These are phyloP conservation scores for Drosophila kurseongensis DNA, from an alignment of 1,140 invertebrate genomes.

Conservation along the genomic window DNA sequence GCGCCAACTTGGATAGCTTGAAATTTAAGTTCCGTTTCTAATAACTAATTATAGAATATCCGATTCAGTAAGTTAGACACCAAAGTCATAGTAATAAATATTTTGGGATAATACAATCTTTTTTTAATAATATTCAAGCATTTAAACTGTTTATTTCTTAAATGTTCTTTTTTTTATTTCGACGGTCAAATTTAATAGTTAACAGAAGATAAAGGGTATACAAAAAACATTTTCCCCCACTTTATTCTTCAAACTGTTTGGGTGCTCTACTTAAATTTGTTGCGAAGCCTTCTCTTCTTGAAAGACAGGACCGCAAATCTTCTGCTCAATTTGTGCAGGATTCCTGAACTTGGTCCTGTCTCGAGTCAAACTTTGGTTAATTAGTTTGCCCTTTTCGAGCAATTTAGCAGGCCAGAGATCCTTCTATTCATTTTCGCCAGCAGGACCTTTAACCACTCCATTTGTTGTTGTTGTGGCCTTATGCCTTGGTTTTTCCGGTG, in stretches of 20 bases:
- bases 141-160: too few species aligned
- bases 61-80: too few species aligned
- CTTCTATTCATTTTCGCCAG: conserved; percentile 38
- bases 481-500: conserved; percentile 57
- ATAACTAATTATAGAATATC: background rate
- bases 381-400: conserved; percentile 67
- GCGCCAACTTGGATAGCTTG: background rate
- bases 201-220: background rate
- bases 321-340: conserved; percentile 59
- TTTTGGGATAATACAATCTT: too few species aligned
- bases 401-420: conserved; percentile 57
- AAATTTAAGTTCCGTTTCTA: background rate
- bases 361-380: conserved; percentile 57
- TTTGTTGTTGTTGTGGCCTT: conserved; percentile 36
- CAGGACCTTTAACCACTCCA: background rate
- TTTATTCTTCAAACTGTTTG: background rate
- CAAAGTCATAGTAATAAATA: too few species aligned
- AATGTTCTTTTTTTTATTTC: too few species aligned
- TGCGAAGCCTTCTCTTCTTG: background rate
- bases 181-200: too few species aligned
- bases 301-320: conserved; percentile 37
- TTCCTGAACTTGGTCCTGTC: conserved; percentile 16
- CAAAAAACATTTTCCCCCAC: background rate
- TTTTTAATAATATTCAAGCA: too few species aligned
- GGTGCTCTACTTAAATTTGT: background rate